Evolutionary conservation across 2,797 vertebrate genomes (phyloP).

Genomic region (Propithecus deckenii): DNA sequence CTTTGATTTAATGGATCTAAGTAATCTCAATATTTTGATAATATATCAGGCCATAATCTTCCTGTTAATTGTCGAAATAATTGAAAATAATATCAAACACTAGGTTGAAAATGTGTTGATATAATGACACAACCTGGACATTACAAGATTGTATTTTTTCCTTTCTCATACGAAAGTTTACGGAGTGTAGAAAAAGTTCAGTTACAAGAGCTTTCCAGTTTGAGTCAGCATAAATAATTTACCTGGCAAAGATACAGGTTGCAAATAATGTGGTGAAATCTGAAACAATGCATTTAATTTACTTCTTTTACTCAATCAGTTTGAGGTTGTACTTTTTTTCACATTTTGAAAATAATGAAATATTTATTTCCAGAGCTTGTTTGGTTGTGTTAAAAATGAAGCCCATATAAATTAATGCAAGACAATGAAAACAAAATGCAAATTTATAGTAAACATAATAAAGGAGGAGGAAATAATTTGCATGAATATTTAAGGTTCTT

Average conservation of each 20-base stretch:
- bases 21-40: background rate
- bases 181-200: background rate
- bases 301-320: slow-evolving; percentile 6
- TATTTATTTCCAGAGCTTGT: background rate
- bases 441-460: background rate
- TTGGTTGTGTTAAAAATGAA: background rate
- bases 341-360: background rate
- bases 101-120: background rate
- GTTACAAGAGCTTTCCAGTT: background rate
- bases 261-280: background rate
- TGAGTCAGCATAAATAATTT: slow-evolving; percentile 1
- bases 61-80: background rate
- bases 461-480: background rate
- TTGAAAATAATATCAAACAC: background rate
- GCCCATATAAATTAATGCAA: background rate
- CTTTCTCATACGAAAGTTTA: background rate
- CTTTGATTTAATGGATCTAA: background rate
- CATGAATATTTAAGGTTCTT: background rate
- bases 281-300: background rate
- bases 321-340: background rate
- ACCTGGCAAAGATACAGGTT: background rate
- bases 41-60: background rate
- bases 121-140: background rate
- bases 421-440: background rate
- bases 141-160: background rate